Base-by-base conservation (phyloP, 1,140 invertebrate genomes). In the Archivesica marissinica region DNA sequence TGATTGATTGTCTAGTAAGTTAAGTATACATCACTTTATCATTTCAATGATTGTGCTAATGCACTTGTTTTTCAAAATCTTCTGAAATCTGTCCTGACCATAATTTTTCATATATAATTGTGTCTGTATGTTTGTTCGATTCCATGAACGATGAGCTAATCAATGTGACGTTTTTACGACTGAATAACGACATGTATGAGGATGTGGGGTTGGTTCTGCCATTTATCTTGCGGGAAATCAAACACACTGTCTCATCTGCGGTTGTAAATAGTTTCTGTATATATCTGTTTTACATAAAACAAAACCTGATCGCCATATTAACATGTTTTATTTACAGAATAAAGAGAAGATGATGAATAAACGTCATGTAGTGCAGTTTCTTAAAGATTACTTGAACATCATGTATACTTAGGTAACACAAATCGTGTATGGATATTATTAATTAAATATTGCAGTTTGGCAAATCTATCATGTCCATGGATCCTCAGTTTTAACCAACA, bases 131-230 rank as follows among this genome's bases (percentile, higher is more conserved):
- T 72, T 50, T 44, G 28, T 44, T 44, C 41, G 33, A 66, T 15
- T 47, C 39, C 68, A 72, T 72, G 39, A 72, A 72, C 44, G 44
- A 74, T 41, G 50, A 50, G 38, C n/a, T 83, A 83, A 83, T 83
- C 61, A 54, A 25, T 75, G 54, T 83, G 80, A 83, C 80, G 75
- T 68, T 83, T 83, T 83, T 83, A 83, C 39, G 68, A 72, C 52
- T 39, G 25, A 38, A 83, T 83, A 83, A 83, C 35, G 41, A 83
- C 80, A 83, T 50, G 50, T 47, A 59, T 6, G 30, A 56, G 59
- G 41, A 41, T 78, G 23, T 41, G 35, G 76, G 2, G 6, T 2
- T 20, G 6, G 39, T 6, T 64, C 25, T 64, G 35, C 30, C 41
- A 23, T 2, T 78, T 78, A 64, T 59, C 76, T 47, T 47, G 39